Evolutionary conservation across 2,113 vertebrate genomes (phyloP).

Genomic region (Mustelus asterias): DNA sequence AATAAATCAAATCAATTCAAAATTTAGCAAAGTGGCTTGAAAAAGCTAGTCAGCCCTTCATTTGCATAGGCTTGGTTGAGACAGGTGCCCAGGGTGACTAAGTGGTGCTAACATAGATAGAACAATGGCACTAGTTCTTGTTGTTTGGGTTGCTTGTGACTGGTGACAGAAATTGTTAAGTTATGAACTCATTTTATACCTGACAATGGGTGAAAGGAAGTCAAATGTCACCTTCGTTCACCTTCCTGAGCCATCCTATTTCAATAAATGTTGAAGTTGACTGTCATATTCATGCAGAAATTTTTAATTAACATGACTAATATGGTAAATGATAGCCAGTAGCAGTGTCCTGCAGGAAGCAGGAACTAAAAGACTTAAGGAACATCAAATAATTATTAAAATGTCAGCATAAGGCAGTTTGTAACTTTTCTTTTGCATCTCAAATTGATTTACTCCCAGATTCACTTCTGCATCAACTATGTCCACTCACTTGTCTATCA

Average conservation of each 20-base stretch:
- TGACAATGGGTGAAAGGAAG: background rate
- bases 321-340: background rate
- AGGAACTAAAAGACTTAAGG: background rate
- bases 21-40: background rate
- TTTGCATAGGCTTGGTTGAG: background rate
- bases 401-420: background rate
- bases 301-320: background rate
- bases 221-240: background rate
- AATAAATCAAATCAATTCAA: no score
- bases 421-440: background rate
- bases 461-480: background rate
- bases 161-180: background rate
- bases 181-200: background rate
- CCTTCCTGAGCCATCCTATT: no score
- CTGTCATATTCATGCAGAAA: background rate
- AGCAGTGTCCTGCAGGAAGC: background rate
- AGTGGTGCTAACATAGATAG: background rate
- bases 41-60: no score
- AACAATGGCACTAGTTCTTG: background rate
- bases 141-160: background rate
- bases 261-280: background rate
- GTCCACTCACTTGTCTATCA: background rate
- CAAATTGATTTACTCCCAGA: background rate
- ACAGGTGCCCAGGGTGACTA: background rate
- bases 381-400: background rate